These are phyloP conservation scores for Solea solea DNA, from an alignment of 2,113 vertebrate species.

Conservation along the genomic window DNA sequence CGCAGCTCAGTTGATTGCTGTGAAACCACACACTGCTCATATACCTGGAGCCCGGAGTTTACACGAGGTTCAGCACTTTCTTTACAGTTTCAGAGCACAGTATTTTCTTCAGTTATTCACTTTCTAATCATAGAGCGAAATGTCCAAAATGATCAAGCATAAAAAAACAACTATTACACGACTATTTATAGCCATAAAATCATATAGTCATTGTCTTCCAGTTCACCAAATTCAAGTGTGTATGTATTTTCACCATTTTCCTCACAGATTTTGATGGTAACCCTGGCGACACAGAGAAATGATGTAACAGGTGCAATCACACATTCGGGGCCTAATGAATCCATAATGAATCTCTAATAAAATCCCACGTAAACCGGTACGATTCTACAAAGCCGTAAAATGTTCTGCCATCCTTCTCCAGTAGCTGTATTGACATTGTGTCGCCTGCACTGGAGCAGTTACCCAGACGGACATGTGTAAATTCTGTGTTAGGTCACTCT, in stretches of 20 bases:
- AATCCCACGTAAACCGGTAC: slow-evolving; percentile 11
- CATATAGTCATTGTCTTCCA: background rate
- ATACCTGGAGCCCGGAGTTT: slow-evolving; percentile 1
- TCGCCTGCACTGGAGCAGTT: background rate
- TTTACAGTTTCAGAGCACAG: background rate
- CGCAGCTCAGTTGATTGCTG: slow-evolving; percentile 15
- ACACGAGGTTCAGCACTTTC: background rate
- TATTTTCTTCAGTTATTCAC: no score
- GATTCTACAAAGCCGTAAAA: slow-evolving; percentile 27
- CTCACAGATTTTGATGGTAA: background rate
- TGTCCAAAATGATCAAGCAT: no score
- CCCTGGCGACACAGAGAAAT: background rate
- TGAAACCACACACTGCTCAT: slow-evolving; percentile 21
- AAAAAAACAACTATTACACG: no score
- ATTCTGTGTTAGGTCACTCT: slow-evolving; percentile 28
- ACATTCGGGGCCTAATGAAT: no score
- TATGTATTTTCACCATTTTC: background rate
- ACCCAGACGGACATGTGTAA: no score
- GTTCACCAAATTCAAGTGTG: background rate
- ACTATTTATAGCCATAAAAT: no score
- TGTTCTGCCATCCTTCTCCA: slow-evolving; percentile 10
- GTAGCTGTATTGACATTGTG: no score
- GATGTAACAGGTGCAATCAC: no score
- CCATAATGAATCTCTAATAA: background rate
- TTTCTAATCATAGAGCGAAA: no score